Percentiles rank a stretch among this genome's conserved stretches.
Conservation (phyloP, 2,888 invertebrate species). For the Pammene fasciana region DNA sequence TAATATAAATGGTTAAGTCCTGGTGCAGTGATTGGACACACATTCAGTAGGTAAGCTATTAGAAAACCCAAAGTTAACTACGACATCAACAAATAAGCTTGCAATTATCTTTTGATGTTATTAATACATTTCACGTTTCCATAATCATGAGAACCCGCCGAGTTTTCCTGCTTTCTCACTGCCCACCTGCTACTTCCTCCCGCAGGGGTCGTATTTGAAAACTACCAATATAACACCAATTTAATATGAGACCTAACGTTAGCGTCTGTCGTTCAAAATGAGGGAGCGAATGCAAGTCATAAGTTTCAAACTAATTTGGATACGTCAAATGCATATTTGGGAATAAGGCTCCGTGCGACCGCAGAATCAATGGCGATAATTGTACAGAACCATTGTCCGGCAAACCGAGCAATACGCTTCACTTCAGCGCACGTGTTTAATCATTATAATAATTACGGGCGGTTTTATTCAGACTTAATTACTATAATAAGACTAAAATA, state of each 20-base stretch:
- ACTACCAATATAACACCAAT: not conserved
- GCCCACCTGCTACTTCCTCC: slow-evolving; percentile 64
- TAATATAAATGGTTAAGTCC: no score
- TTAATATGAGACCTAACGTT: not conserved
- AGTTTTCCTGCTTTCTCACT: slow-evolving; percentile 36
- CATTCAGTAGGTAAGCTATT: no score
- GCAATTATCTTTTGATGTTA: slow-evolving; percentile 31
- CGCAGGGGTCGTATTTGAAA: slow-evolving; percentile 18
- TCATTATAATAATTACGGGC: slow-evolving; percentile 76
- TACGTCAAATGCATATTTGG: not conserved
- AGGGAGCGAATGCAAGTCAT: not conserved
- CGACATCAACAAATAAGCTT: not conserved
- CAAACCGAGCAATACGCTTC: slow-evolving; percentile 65
- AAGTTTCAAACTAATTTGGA: not conserved
- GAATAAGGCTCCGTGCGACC: slow-evolving; percentile 54
- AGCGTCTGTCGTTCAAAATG: not conserved
- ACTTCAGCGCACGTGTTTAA: slow-evolving; percentile 78
- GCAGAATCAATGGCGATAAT: slow-evolving; percentile 82
- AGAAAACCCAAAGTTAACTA: no score
- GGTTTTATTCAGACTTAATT: slow-evolving; percentile 80
- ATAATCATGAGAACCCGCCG: slow-evolving; percentile 31
- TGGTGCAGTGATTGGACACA: no score
- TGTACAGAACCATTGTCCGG: slow-evolving; percentile 62
- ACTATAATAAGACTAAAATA: slow-evolving; percentile 73
- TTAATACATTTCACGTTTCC: slow-evolving; percentile 22